phyloP scores from a whole-genome alignment of 2,888 invertebrate genomes.

The Noctua janthe region DNA sequence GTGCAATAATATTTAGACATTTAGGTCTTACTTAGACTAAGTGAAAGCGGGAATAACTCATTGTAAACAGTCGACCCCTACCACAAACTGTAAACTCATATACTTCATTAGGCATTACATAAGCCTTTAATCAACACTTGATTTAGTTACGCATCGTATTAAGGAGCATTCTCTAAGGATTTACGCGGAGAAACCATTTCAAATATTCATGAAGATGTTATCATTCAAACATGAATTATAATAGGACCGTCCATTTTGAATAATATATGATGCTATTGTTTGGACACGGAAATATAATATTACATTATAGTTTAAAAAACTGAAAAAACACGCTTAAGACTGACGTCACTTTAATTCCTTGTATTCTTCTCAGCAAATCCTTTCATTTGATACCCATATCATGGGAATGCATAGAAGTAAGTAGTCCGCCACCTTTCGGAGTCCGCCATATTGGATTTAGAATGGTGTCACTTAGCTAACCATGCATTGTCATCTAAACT shows the following conservation, averaged over 20 bases:
- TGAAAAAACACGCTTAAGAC: too few relatives aligned
- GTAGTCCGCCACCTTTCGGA: too few relatives aligned
- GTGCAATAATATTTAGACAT: not conserved
- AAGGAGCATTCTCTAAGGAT: constrained; percentile 22
- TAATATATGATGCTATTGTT: constrained; percentile 33
- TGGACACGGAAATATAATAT: not conserved
- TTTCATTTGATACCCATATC: too few relatives aligned
- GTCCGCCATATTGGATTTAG: too few relatives aligned
- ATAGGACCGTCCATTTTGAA: constrained; percentile 29
- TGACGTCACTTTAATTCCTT: too few relatives aligned
- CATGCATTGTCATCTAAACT: too few relatives aligned
- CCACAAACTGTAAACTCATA: constrained; percentile 19
- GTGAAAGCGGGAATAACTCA: not conserved
- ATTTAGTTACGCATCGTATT: constrained; percentile 22
- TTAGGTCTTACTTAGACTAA: not conserved
- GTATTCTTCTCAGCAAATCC: too few relatives aligned
- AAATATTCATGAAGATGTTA: constrained; percentile 47
- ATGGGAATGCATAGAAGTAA: too few relatives aligned
- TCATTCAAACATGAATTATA: constrained; percentile 40
- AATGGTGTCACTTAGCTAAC: too few relatives aligned
- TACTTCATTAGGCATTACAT: constrained; percentile 37
- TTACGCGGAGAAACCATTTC: constrained; percentile 21
- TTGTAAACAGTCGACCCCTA: not conserved
- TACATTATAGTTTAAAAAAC: too few relatives aligned
- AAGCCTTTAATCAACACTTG: constrained; percentile 35